Evolutionary conservation across 2,888 invertebrate genomes (phyloP).

Genomic region (Plagodis dolabraria): DNA sequence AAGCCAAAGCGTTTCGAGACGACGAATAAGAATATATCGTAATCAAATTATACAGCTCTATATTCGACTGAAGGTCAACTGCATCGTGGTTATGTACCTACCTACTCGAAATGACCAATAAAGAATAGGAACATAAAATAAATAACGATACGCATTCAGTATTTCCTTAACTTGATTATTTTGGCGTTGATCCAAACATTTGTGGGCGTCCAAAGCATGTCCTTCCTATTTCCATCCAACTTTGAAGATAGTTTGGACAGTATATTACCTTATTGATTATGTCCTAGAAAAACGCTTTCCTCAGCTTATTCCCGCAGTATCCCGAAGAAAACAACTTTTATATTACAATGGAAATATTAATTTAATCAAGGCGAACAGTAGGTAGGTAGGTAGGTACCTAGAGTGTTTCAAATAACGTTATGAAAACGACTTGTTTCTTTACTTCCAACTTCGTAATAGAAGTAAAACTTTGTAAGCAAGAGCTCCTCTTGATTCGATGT

Average conservation of each 20-base stretch:
- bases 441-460: constrained; percentile 29
- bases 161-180: constrained; percentile 71
- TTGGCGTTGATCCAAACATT: constrained; percentile 71
- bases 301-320: constrained; percentile 12
- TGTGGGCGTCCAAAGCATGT: constrained; percentile 50
- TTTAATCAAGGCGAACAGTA: constrained; percentile 26
- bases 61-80: constrained; percentile 63
- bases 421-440: constrained; percentile 31
- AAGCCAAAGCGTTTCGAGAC: constrained; percentile 17
- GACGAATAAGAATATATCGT: constrained; percentile 30
- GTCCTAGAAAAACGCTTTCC: constrained; percentile 25
- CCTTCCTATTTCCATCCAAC: constrained; percentile 49
- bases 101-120: constrained; percentile 61
- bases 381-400: constrained; percentile 14
- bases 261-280: constrained; percentile 50
- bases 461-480: constrained; percentile 30
- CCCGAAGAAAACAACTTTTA: neutral
- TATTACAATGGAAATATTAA: constrained; percentile 10
- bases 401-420: constrained; percentile 23
- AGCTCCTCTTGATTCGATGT: constrained; percentile 32
- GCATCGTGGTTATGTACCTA: constrained; percentile 52
- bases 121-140: constrained; percentile 60
- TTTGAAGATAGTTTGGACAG: constrained; percentile 53
- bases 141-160: constrained; percentile 60
- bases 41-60: constrained; percentile 49